A percentile compares a stretch with the other conserved stretches of the same genome.
phyloP scores from a whole-genome alignment of 2,113 vertebrate genomes.

The Periophthalmus modestus region DNA sequence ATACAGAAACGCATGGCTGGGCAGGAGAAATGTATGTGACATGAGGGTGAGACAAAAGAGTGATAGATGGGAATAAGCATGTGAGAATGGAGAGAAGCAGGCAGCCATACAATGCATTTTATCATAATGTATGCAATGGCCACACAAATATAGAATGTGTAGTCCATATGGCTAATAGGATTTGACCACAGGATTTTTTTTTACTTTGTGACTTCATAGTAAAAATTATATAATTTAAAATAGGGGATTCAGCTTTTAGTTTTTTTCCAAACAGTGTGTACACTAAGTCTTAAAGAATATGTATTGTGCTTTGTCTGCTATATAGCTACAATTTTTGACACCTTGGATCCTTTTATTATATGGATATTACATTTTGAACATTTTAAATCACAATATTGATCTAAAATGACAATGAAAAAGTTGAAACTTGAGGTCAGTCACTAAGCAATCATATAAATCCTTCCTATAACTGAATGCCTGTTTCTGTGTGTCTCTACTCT shows the following conservation, averaged over 20 bases:
- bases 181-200: background rate
- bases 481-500: conserved; percentile 7
- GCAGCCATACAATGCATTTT: background rate
- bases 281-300: too few relatives aligned
- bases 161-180: background rate
- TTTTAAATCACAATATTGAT: too few relatives aligned
- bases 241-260: too few relatives aligned
- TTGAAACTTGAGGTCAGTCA: background rate
- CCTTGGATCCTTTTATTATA: too few relatives aligned
- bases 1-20: conserved; percentile 13
- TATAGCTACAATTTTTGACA: too few relatives aligned
- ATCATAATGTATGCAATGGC: background rate
- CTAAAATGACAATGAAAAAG: background rate
- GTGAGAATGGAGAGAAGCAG: background rate
- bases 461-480: background rate
- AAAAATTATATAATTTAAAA: too few relatives aligned
- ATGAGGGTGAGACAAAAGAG: conserved; percentile 7
- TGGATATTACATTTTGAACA: too few relatives aligned
- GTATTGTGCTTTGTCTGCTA: too few relatives aligned
- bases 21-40: conserved; percentile 12
- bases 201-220: too few relatives aligned
- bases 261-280: too few relatives aligned
- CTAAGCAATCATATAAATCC: background rate
- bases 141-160: background rate
- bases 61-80: conserved; percentile 31